Percentiles rank a stretch among this genome's conserved stretches.
phyloP scores from a whole-genome alignment of 1,140 invertebrate species.

The Limonius californicus region DNA sequence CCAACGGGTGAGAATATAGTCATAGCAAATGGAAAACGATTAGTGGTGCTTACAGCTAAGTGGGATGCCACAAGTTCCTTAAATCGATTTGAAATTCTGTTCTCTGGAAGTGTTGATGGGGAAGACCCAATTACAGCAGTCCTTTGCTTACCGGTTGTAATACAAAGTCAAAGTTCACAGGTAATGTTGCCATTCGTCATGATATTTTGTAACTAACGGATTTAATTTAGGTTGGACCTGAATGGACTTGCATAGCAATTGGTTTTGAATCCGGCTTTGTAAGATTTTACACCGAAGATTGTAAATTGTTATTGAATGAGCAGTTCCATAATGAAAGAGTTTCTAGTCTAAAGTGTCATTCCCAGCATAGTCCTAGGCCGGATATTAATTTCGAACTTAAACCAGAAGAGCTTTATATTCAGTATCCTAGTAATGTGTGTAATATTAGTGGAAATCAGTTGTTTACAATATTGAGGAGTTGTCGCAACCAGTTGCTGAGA shows the following conservation, averaged over 20 bases:
- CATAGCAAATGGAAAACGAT: constrained; percentile 60
- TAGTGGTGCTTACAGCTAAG: constrained; percentile 64
- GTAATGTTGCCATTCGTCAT: no score
- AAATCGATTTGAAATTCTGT: constrained; percentile 52
- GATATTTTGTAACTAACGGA: no score
- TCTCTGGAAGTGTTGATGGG: constrained; percentile 54
- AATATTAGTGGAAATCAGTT: constrained; percentile 80
- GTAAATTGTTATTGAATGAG: constrained; percentile 76
- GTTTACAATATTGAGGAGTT: constrained; percentile 74
- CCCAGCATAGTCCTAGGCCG: constrained; percentile 60
- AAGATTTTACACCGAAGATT: constrained; percentile 86
- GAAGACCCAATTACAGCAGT: constrained; percentile 50
- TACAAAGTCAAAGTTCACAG: constrained; percentile 41
- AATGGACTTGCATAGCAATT: constrained; percentile 90
- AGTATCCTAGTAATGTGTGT: constrained; percentile 73
- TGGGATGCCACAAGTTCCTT: constrained; percentile 52
- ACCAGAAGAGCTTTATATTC: constrained; percentile 79
- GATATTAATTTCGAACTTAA: constrained; percentile 53
- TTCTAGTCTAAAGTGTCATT: constrained; percentile 76
- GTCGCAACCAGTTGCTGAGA: constrained; percentile 47
- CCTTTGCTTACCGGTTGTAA: constrained; percentile 52
- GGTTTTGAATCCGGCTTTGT: constrained; percentile 83
- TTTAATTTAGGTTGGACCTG: constrained; percentile 71
- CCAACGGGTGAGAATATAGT: constrained; percentile 69
- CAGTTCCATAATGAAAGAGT: constrained; percentile 81